Evolutionary conservation across 2,797 vertebrate genomes (phyloP).

Genomic region (Valencia hispanica): DNA sequence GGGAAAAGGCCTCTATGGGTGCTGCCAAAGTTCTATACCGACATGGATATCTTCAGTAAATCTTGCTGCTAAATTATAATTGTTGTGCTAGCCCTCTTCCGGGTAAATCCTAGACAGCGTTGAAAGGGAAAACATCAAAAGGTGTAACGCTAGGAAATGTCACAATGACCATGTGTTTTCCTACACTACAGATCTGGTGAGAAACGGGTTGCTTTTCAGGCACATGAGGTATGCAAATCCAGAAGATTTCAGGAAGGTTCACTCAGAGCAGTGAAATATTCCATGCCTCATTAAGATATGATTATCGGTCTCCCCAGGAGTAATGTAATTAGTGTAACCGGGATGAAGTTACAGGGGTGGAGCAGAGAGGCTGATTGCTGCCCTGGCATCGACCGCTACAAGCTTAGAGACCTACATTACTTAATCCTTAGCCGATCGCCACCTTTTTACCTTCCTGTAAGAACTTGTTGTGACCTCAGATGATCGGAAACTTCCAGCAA

Average conservation of each 20-base stretch:
- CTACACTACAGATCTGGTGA: background rate
- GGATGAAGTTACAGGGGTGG: conserved; percentile 39
- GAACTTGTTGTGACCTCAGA: conserved; percentile 17
- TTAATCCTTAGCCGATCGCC: conserved; percentile 27
- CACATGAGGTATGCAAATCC: background rate
- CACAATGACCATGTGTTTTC: background rate
- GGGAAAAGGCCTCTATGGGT: conserved; percentile 5
- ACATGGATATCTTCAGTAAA: conserved; percentile 2
- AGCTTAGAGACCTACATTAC: conserved; percentile 38
- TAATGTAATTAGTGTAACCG: conserved; percentile 69
- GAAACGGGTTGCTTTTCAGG: conserved; percentile 12
- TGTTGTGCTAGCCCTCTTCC: background rate
- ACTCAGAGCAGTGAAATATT: conserved; percentile 38
- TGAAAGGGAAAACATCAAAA: conserved; percentile 4
- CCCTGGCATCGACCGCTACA: background rate
- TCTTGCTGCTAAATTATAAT: background rate
- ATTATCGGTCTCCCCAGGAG: conserved; percentile 65
- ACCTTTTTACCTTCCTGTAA: conserved; percentile 4
- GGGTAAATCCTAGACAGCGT: background rate
- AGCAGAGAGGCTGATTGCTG: conserved; percentile 35
- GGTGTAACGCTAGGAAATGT: background rate
- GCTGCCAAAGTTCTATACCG: conserved; percentile 26
- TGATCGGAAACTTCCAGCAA: conserved; percentile 20
- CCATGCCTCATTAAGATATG: conserved; percentile 66
- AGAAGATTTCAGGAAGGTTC: conserved; percentile 2